Percentiles rank a stretch among this genome's conserved stretches.
These are phyloP conservation scores for Orchestia grillus DNA, from an alignment of 1,140 invertebrate genomes.

Conservation along the genomic window DNA sequence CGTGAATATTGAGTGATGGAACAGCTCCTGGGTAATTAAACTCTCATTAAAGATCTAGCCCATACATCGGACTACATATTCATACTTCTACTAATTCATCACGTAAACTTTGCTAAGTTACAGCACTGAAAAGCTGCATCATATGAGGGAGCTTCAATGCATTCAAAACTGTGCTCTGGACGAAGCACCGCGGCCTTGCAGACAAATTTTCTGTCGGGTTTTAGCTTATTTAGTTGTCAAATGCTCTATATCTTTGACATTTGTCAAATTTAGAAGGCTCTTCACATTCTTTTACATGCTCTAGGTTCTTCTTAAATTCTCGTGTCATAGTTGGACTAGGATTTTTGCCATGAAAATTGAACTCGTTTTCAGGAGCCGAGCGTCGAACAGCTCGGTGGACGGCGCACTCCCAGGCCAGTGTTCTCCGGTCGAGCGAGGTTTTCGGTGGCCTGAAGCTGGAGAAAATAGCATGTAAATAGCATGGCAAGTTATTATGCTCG, in stretches of 20 bases:
- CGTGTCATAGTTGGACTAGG: background rate
- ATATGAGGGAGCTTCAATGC: background rate
- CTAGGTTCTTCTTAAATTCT: background rate
- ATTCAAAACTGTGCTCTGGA: background rate
- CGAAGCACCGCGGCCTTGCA: background rate
- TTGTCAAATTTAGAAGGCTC: background rate
- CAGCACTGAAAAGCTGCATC: background rate
- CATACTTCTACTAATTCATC: background rate
- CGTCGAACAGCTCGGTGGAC: background rate
- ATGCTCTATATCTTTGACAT: background rate
- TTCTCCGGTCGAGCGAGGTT: background rate
- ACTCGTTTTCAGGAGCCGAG: background rate
- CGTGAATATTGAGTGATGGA: too few species aligned
- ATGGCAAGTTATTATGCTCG: conserved; percentile 20
- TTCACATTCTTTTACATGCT: background rate
- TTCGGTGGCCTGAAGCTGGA: background rate
- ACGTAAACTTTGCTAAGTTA: background rate
- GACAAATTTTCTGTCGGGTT: background rate
- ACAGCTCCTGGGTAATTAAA: too few species aligned
- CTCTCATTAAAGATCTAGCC: background rate
- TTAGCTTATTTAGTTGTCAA: background rate
- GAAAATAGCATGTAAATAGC: conserved; percentile 43
- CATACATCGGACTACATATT: background rate
- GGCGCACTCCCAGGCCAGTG: background rate
- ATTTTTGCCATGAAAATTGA: background rate